These are phyloP conservation scores for Empidonax alnorum DNA, from an alignment of 2,113 vertebrate species.

Conservation along the genomic window DNA sequence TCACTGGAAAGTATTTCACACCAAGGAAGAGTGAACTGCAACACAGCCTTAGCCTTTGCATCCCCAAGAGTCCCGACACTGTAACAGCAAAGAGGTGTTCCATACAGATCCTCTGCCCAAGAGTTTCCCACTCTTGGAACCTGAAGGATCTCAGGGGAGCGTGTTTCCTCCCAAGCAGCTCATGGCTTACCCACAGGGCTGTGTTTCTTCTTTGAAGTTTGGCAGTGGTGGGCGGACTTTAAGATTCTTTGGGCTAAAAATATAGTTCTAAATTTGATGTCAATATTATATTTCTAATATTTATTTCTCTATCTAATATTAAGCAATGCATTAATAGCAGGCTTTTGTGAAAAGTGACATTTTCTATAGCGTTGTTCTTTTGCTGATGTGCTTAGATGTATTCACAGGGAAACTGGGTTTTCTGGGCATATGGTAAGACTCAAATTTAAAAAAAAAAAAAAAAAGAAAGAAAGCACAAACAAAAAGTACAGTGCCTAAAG, in stretches of 20 bases:
- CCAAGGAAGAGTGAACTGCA: neutral
- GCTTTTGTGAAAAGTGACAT: neutral
- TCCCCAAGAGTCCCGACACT: neutral
- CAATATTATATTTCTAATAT: neutral
- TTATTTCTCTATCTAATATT: neutral
- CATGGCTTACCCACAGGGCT: neutral
- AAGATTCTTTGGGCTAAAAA: neutral
- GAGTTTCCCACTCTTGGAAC: neutral
- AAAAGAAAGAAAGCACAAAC: neutral
- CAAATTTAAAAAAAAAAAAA: neutral
- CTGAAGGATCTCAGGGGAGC: neutral
- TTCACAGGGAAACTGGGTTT: neutral
- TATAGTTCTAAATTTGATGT: neutral
- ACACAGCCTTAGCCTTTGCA: neutral
- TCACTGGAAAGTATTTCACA: neutral
- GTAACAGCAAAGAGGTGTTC: neutral
- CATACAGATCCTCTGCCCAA: accelerated
- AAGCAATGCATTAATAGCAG: neutral
- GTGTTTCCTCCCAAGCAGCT: neutral
- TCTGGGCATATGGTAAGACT: neutral
- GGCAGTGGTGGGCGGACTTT: neutral
- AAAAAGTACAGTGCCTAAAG: neutral
- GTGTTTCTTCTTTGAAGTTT: neutral
- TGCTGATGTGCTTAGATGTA: neutral
- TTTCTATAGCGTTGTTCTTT: neutral